phyloP scores from a whole-genome alignment of 1,140 invertebrate species.

The Pomacea maculata region DNA sequence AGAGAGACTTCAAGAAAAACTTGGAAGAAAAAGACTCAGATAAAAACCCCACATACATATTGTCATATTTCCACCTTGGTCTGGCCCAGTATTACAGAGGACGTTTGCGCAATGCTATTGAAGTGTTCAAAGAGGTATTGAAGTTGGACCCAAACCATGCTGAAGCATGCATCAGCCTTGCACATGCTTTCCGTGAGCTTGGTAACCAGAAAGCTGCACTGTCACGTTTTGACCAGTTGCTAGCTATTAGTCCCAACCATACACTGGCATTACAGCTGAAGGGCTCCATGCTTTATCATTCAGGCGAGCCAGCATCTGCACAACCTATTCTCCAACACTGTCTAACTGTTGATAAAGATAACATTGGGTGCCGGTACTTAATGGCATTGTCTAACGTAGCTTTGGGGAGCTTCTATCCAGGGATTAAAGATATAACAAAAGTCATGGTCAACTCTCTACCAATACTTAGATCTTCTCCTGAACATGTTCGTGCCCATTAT shows the following conservation, averaged over 20 bases:
- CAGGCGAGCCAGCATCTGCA: constrained; percentile 43
- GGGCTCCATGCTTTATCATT: constrained; percentile 49
- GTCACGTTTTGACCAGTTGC: constrained; percentile 52
- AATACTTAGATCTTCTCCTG: constrained; percentile 49
- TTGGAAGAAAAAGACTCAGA: constrained; percentile 7
- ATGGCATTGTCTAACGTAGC: constrained; percentile 43
- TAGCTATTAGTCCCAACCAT: constrained; percentile 45
- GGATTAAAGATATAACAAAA: constrained; percentile 52
- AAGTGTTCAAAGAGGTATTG: constrained; percentile 60
- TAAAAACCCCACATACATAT: constrained; percentile 7
- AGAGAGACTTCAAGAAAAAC: constrained; percentile 18
- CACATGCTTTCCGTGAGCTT: constrained; percentile 56
- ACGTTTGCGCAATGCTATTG: constrained; percentile 56
- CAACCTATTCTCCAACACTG: constrained; percentile 44
- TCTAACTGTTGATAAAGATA: constrained; percentile 40
- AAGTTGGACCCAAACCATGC: constrained; percentile 53
- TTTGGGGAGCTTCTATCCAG: constrained; percentile 51
- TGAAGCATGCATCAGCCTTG: constrained; percentile 55
- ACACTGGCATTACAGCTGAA: constrained; percentile 45
- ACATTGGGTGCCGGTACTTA: constrained; percentile 54
- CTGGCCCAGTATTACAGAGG: constrained; percentile 55
- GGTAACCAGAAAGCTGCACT: constrained; percentile 50
- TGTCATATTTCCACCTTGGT: constrained; percentile 53
- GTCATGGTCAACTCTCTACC: constrained; percentile 36
- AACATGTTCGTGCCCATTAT: constrained; percentile 58